Evolutionary conservation across 2,797 vertebrate genomes (phyloP).

Genomic region (Heliangelus exortis): DNA sequence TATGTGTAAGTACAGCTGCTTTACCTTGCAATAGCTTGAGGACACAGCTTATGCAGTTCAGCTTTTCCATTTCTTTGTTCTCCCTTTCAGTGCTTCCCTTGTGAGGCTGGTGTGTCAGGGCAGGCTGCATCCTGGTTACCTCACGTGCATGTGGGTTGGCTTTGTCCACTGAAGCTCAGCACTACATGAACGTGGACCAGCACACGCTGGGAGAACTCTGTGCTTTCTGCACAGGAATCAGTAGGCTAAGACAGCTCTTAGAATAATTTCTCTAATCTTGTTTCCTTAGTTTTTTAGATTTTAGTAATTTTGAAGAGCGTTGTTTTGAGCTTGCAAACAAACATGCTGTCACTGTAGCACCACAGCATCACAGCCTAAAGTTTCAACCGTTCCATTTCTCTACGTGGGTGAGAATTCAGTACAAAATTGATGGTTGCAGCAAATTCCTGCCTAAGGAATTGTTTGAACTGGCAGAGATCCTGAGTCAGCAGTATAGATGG

Average conservation of each 20-base stretch:
- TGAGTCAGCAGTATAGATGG: background rate
- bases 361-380: background rate
- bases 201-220: background rate
- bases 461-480: slow-evolving; percentile 58
- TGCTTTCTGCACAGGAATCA: background rate
- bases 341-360: background rate
- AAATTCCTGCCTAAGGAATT: slow-evolving; percentile 16
- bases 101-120: background rate
- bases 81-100: background rate
- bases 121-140: background rate
- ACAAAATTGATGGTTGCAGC: background rate
- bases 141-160: background rate
- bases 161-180: background rate
- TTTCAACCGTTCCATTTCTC: background rate
- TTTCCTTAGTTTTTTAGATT: background rate
- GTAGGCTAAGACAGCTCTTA: background rate
- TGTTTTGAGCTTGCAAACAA: background rate
- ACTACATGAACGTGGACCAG: background rate
- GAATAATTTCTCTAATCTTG: background rate
- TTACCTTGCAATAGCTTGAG: background rate
- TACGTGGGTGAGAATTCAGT: background rate
- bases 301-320: background rate
- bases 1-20: background rate
- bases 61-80: background rate
- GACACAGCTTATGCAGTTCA: background rate